These are phyloP conservation scores for Elachura formosa DNA, from an alignment of 2,113 vertebrate genomes.

Conservation along the genomic window DNA sequence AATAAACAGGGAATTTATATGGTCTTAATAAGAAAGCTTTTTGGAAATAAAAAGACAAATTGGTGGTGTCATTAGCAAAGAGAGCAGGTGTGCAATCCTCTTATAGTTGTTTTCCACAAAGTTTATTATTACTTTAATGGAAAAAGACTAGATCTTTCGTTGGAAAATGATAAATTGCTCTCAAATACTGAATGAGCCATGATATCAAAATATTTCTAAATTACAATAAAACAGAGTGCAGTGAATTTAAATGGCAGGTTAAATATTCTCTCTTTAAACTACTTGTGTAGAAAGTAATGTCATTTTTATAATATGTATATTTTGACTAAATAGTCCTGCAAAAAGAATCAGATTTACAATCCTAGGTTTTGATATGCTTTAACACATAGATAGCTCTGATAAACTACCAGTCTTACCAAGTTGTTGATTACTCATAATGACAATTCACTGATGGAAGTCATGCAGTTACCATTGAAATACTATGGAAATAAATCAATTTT, in stretches of 20 bases:
- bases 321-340: background rate
- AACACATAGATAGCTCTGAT: background rate
- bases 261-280: background rate
- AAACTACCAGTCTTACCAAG: background rate
- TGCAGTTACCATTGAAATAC: background rate
- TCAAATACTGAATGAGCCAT: background rate
- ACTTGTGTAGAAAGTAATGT: background rate
- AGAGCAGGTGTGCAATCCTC: background rate
- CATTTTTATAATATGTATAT: background rate
- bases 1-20: background rate
- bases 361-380: background rate
- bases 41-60: background rate
- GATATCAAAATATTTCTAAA: background rate
- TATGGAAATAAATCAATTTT: background rate
- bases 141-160: background rate
- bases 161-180: background rate
- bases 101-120: background rate
- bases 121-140: background rate
- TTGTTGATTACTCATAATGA: background rate
- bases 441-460: background rate
- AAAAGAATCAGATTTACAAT: background rate
- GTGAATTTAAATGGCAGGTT: background rate
- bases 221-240: background rate
- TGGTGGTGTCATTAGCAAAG: background rate
- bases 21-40: background rate